Base-by-base conservation (phyloP, 2,797 vertebrate genomes). In the Triplophysa yarkandensis region DNA sequence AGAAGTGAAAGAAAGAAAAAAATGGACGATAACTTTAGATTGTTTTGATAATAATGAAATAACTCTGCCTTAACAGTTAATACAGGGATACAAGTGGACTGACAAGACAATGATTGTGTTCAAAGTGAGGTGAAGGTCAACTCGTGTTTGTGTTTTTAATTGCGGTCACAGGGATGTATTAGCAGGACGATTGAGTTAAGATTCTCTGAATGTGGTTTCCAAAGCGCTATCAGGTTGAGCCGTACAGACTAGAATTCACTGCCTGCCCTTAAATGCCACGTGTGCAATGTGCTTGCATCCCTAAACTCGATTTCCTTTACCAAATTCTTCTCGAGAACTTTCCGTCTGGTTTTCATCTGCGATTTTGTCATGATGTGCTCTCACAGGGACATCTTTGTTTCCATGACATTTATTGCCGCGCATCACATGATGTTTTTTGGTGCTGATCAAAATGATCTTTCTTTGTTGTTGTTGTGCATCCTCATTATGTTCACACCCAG, bases 81-180 rank as follows among this genome's bases (percentile, higher is more conserved):
- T 19, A 67, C 50, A 66, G 41, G 54, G 44, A 23, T 69, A n/a
- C n/a, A 36, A 10, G 25, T 46, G 19, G 6, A 14, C 36, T 46
- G 41, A 30, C 16, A 11, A 48, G 27, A 13, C 17, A 21, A 5
- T 41, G 23, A 77, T 9, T 36, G n/a, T 66, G 44, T 74, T 23
- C 3, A 10, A 55, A 30, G 58, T 34, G 27, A 54, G 34, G 27
- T 60, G 30, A 62, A 70, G 67, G 41, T 50, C 8, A 25, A n/a
- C 14, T 43, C 50, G 14, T 60, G 70, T 71, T 70, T 79, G 41
- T 60, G 16, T 44, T 55, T 57, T 76, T 79, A 76, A 76, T 61
- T 76, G 34, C 25, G n/a, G 19, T 2, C 32, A 46, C 44, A 61
- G 44, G 39, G 34, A 62, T 25, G 58, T 55, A 64, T 69, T 48